Percentiles rank a stretch among this genome's conserved stretches.
Evolutionary conservation across 2,888 invertebrate genomes (phyloP).

Genomic region (Creontiades dilutus): DNA sequence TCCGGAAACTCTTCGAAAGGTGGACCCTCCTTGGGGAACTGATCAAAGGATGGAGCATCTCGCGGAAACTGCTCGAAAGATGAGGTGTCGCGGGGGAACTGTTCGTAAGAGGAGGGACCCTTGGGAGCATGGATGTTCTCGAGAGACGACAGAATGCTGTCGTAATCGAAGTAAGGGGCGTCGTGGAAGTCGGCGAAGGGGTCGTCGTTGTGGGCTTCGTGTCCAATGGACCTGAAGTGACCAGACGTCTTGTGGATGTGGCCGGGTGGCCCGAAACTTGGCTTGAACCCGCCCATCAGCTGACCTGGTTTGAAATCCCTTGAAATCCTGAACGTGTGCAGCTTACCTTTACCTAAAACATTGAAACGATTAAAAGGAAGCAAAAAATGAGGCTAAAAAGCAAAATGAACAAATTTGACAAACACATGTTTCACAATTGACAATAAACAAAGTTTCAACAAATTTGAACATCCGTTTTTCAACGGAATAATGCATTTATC

Average conservation of each 20-base stretch:
- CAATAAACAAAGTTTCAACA: no score
- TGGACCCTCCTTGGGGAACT: background rate
- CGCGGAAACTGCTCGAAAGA: conserved; percentile 23
- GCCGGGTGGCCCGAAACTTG: conserved; percentile 60
- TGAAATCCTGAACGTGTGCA: conserved; percentile 62
- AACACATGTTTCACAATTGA: no score
- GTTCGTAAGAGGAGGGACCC: background rate
- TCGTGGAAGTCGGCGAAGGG: conserved; percentile 45
- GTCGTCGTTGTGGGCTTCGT: conserved; percentile 16
- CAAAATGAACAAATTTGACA: no score
- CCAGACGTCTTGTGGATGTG: conserved; percentile 12
- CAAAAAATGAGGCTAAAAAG: no score
- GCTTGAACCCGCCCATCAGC: conserved; percentile 51
- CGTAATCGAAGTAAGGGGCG: conserved; percentile 38
- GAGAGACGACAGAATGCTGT: conserved; percentile 13
- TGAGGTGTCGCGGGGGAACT: background rate
- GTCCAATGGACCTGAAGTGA: background rate
- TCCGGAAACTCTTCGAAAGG: conserved; percentile 36
- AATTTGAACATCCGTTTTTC: no score
- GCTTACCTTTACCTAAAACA: conserved; percentile 55
- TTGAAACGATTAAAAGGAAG: background rate
- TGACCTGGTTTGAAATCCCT: conserved; percentile 63
- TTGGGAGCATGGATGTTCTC: background rate
- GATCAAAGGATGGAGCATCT: background rate
- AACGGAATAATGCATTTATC: no score